These are phyloP conservation scores for Taenaris catops DNA, from an alignment of 2,888 invertebrate genomes.

Conservation along the genomic window DNA sequence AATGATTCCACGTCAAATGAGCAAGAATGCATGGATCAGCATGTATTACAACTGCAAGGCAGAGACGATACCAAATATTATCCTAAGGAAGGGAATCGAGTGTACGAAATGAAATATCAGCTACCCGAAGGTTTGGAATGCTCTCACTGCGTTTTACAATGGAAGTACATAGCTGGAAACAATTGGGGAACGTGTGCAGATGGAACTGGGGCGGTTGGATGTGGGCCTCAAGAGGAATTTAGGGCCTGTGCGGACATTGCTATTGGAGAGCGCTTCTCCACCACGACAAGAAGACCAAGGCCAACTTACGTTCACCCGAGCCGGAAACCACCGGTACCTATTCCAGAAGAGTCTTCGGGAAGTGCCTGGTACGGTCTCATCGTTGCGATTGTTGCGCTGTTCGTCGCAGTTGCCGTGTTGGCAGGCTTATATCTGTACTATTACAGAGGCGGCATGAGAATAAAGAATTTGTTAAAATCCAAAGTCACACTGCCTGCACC, in stretches of 20 bases:
- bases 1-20: slow-evolving; percentile 84
- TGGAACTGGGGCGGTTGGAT: slow-evolving; percentile 89
- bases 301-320: slow-evolving; percentile 63
- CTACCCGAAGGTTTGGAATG: slow-evolving; percentile 84
- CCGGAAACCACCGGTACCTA: slow-evolving; percentile 60
- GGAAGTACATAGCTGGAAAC: slow-evolving; percentile 93
- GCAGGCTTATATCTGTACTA: slow-evolving; percentile 87
- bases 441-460: slow-evolving; percentile 84
- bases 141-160: slow-evolving; percentile 91
- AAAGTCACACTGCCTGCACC: slow-evolving; percentile 54
- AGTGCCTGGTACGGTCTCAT: slow-evolving; percentile 78
- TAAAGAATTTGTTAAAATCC: slow-evolving; percentile 81
- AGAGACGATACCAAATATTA: slow-evolving; percentile 81
- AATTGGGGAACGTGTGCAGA: slow-evolving; percentile 89
- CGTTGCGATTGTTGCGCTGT: slow-evolving; percentile 82
- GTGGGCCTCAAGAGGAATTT: slow-evolving; percentile 94
- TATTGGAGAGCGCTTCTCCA: slow-evolving; percentile 79
- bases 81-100: slow-evolving; percentile 87
- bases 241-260: slow-evolving; percentile 91
- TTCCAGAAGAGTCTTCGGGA: slow-evolving; percentile 59
- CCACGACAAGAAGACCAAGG: slow-evolving; percentile 63
- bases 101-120: slow-evolving; percentile 87
- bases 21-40: slow-evolving; percentile 88
- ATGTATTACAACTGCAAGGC: slow-evolving; percentile 81
- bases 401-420: slow-evolving; percentile 82